A percentile compares a stretch with the other conserved stretches of the same genome.
These are phyloP conservation scores for Lissocephala sabroskyi DNA, from an alignment of 2,888 invertebrate genomes.

Conservation along the genomic window DNA sequence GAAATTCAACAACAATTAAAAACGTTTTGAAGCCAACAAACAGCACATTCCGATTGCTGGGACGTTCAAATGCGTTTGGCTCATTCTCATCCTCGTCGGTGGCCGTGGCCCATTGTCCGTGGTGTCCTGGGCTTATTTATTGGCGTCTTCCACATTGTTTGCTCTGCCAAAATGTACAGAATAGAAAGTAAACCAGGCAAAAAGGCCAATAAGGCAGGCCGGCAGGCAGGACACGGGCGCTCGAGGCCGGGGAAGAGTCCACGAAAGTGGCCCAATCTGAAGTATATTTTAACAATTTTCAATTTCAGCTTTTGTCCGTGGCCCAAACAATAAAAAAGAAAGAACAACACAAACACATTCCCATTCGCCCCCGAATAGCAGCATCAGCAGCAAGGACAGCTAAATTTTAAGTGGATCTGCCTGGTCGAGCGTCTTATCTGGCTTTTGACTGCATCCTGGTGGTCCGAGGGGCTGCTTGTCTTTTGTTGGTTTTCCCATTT, in stretches of 20 bases:
- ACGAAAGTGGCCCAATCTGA: constrained; percentile 1
- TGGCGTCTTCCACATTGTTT: constrained; percentile 62
- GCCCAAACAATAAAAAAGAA: constrained; percentile 15
- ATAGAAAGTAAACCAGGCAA: constrained; percentile 53
- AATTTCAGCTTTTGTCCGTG: constrained; percentile 59
- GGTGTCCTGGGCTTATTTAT: constrained; percentile 49
- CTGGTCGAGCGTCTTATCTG: constrained; percentile 37
- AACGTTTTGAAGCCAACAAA: constrained; percentile 57
- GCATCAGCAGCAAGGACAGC: constrained; percentile 33
- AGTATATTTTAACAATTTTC: constrained; percentile 59
- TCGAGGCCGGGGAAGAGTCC: not conserved
- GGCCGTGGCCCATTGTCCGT: constrained; percentile 11
- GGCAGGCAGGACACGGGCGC: not conserved
- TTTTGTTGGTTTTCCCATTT: constrained; percentile 34
- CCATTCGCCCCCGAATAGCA: constrained; percentile 20
- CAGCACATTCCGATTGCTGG: constrained; percentile 25
- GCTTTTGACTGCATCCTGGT: constrained; percentile 6
- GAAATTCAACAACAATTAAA: constrained; percentile 55
- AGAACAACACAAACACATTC: constrained; percentile 38
- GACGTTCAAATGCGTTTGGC: not conserved
- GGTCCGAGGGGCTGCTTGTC: constrained; percentile 30
- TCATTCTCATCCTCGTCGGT: not conserved
- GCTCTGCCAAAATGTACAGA: constrained; percentile 27
- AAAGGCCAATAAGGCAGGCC: constrained; percentile 43
- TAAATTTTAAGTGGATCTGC: constrained; percentile 47